Evolutionary conservation across 2,888 invertebrate genomes (phyloP), one percentile per base, ranked within the genome.

Genomic region (Athalia circularis): DNA sequence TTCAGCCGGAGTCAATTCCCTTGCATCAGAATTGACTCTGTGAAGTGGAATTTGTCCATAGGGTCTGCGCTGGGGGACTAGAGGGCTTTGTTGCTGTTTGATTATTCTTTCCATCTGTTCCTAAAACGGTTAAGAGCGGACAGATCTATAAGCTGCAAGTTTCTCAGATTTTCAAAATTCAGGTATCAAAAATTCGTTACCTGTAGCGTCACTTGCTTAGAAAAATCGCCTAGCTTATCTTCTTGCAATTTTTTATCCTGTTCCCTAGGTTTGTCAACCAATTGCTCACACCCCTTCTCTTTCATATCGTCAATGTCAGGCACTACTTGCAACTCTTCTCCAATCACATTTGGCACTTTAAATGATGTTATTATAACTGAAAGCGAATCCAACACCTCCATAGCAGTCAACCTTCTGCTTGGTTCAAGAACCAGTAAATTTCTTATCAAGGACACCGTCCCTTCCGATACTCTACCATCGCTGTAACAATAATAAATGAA

Each of bases 361-460:
- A 92, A 92, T n/a, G 91, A 91, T 0, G 92, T 92, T 87, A 94
- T 93, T 83, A 93, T 93, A 70, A 91, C 91, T 3, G 92, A 91
- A 11, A 93, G 88, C 79, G 92, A 92, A 82, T 94, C 94, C 77
- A 94, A 88, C 79, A 95, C 94, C 91, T 95, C 93, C 57, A 92
- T 91, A 7, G 95, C 95, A 4, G 94, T 92, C 83, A 95, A 89
- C 83, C 95, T 92, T 82, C 93, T 92, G 82, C 92, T 92, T 0
- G 95, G 94, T 88, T 95, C 94, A 84, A 95, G 92, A 8, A 94
- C 93, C 54, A 96, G 89, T 67, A 95, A 90, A 83, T 93, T 92
- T 85, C 93, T 92, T 80, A 96, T 95, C 54, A 96, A 90, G 80
- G 92, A 92, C 80, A 93, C 93, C 1, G 95, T 95, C 82, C 92